These are phyloP conservation scores for Alouatta palliata DNA, from an alignment of 2,113 vertebrate genomes.

Conservation along the genomic window DNA sequence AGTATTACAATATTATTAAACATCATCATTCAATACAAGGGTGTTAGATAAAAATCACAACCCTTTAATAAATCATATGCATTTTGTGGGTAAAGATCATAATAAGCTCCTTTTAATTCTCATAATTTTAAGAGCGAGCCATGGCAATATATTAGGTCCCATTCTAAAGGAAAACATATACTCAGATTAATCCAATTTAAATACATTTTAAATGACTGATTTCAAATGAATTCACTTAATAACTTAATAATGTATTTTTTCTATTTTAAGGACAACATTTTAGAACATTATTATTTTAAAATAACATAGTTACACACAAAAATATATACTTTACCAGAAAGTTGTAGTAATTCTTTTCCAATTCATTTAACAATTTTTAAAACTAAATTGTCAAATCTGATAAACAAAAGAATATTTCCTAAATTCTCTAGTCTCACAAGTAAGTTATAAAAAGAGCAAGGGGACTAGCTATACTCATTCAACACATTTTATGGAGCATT, in stretches of 20 bases:
- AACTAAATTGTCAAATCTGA: not conserved
- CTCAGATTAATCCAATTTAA: constrained; percentile 4
- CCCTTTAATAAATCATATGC: constrained; percentile 44
- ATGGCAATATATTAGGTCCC: not conserved
- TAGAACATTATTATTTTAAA: not conserved
- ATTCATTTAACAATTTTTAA: not conserved
- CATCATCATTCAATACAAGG: constrained; percentile 52
- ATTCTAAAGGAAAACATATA: not conserved
- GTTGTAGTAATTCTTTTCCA: not conserved
- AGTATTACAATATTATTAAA: constrained; percentile 48
- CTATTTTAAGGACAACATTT: not conserved
- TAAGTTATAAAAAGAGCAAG: not conserved
- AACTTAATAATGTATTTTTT: not conserved
- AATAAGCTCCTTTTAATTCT: constrained; percentile 36
- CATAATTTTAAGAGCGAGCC: not conserved
- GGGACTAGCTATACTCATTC: not conserved
- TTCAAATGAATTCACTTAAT: not conserved
- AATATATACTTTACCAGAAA: not conserved
- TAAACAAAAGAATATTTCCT: not conserved
- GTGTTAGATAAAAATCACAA: constrained; percentile 30
- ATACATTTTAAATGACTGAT: not conserved
- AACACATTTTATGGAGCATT: not conserved
- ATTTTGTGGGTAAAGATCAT: not conserved
- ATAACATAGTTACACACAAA: not conserved
- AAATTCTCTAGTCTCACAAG: not conserved